Evolutionary conservation across 1,140 invertebrate species (phyloP).

Genomic region (Bombus soroeensis): DNA sequence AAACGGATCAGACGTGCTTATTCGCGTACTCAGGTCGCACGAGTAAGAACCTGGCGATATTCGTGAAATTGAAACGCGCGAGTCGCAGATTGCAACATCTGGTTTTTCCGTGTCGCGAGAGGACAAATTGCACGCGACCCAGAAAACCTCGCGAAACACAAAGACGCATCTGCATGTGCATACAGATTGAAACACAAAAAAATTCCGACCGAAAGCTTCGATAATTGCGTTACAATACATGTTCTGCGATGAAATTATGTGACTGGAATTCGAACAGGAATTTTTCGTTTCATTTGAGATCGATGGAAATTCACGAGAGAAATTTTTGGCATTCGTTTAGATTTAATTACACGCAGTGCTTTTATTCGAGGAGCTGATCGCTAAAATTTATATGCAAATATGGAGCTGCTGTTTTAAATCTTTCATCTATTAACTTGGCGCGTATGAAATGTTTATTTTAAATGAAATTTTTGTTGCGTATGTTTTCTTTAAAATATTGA

Average conservation of each 20-base stretch:
- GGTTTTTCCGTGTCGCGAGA: constrained; percentile 1
- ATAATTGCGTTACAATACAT: not conserved
- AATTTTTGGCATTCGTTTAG: not conserved
- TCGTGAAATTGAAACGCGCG: not conserved
- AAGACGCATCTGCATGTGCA: not conserved
- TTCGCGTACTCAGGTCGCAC: not conserved
- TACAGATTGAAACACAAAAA: not conserved
- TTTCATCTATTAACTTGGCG: not conserved
- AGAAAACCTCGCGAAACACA: not conserved
- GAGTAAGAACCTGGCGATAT: not conserved
- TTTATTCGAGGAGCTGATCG: not conserved
- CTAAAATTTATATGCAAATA: not conserved
- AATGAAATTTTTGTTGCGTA: not conserved
- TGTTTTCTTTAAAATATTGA: not conserved
- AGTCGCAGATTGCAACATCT: not conserved
- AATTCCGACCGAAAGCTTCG: too few relatives aligned
- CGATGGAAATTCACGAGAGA: not conserved
- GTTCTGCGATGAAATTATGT: not conserved
- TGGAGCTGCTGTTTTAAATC: not conserved
- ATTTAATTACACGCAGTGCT: not conserved
- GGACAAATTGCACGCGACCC: not conserved
- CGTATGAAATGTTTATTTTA: not conserved
- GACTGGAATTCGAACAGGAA: not conserved
- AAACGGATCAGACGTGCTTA: not conserved
- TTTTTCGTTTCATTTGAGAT: not conserved